These are phyloP conservation scores for Crematogaster levior DNA, from an alignment of 2,888 invertebrate species.

Conservation along the genomic window DNA sequence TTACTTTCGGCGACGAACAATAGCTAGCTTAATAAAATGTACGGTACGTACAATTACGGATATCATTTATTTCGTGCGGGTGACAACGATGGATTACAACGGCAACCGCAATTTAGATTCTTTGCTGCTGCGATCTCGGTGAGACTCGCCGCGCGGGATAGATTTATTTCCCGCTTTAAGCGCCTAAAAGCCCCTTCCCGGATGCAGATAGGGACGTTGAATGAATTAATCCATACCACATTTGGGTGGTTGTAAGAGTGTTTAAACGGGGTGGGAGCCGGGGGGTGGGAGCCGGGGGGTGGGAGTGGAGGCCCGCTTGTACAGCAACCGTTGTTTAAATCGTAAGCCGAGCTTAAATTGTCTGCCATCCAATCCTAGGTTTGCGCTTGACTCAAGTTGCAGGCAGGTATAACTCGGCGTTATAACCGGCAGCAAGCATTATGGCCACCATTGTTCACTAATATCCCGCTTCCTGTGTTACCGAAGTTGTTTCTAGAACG, in stretches of 20 bases:
- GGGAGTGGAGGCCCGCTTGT: slow-evolving; percentile 46
- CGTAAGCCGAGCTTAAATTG: slow-evolving; percentile 57
- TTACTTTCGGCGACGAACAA: slow-evolving; percentile 51
- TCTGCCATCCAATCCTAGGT: slow-evolving; percentile 53
- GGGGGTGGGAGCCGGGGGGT: background rate
- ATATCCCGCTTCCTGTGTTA: slow-evolving; percentile 49
- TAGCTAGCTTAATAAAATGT: slow-evolving; percentile 52
- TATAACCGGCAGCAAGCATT: slow-evolving; percentile 60
- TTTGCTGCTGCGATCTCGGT: slow-evolving; percentile 51
- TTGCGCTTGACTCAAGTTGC: slow-evolving; percentile 58
- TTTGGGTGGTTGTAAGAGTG: slow-evolving; percentile 54
- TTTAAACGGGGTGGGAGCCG: slow-evolving; percentile 41
- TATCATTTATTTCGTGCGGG: slow-evolving; percentile 54
- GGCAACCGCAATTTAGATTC: slow-evolving; percentile 56
- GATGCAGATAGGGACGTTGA: slow-evolving; percentile 56
- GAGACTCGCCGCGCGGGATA: slow-evolving; percentile 53
- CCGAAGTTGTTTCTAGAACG: slow-evolving; percentile 47
- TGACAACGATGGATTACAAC: slow-evolving; percentile 56
- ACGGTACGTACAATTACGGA: slow-evolving; percentile 52
- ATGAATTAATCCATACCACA: slow-evolving; percentile 56
- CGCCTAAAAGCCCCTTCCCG: slow-evolving; percentile 50
- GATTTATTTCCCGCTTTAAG: slow-evolving; percentile 56
- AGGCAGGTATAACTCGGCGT: slow-evolving; percentile 54
- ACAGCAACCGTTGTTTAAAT: slow-evolving; percentile 54
- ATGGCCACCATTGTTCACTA: slow-evolving; percentile 58